Percentiles rank a stretch among this genome's conserved stretches.
Conservation (phyloP, 2,888 invertebrate genomes). For the Sicus ferrugineus region DNA sequence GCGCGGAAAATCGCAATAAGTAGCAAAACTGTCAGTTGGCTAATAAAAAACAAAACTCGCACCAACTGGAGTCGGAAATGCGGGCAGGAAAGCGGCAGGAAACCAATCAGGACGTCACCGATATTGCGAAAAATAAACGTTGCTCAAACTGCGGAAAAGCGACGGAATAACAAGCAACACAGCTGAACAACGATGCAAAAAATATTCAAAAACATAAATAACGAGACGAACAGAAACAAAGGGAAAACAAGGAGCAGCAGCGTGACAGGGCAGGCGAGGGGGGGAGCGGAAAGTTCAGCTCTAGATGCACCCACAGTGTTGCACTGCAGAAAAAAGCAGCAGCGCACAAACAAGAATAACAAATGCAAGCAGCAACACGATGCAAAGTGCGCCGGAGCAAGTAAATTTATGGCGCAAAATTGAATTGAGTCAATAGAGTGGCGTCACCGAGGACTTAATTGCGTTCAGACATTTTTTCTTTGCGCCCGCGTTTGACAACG, state of each 20-base stretch:
- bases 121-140: not conserved
- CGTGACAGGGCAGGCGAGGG: not conserved
- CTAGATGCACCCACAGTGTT: not conserved
- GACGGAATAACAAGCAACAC: not conserved
- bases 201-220: not conserved
- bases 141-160: not conserved
- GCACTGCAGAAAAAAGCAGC: not conserved
- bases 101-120: slow-evolving; percentile 3
- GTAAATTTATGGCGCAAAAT: slow-evolving; percentile 32
- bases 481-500: too few species aligned
- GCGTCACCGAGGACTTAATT: slow-evolving; percentile 34
- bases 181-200: not conserved
- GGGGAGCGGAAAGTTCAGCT: not conserved
- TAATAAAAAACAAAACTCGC: not conserved
- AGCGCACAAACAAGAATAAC: slow-evolving; percentile 9
- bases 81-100: not conserved
- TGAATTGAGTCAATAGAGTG: slow-evolving; percentile 34
- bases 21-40: not conserved
- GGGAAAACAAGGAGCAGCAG: not conserved
- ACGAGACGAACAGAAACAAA: not conserved
- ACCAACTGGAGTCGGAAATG: not conserved
- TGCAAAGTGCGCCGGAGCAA: slow-evolving; percentile 9
- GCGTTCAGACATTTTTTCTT: slow-evolving; percentile 33
- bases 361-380: not conserved
- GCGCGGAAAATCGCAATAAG: not conserved